Percentiles rank a stretch among this genome's conserved stretches.
Conservation (phyloP, 2,113 vertebrate genomes). For the Glareola pratincola region DNA sequence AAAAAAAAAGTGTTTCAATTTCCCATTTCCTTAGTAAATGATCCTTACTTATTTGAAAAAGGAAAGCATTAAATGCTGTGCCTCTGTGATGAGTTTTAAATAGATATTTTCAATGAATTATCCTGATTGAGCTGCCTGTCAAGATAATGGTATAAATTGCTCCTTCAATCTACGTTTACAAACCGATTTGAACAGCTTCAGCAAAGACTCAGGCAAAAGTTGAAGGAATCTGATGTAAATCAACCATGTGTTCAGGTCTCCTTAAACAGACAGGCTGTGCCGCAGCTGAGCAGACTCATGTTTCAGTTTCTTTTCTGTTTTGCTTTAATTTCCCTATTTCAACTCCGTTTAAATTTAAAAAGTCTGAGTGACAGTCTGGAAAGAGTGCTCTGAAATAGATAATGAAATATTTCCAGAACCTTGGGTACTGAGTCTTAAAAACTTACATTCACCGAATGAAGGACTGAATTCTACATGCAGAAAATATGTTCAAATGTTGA, state of each 20-base stretch:
- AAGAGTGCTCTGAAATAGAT: background rate
- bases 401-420: constrained; percentile 14
- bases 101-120: constrained; percentile 52
- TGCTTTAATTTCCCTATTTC: constrained; percentile 14
- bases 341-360: background rate
- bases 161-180: constrained; percentile 53
- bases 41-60: constrained; percentile 19
- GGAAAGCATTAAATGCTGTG: constrained; percentile 18
- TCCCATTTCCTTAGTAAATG: constrained; percentile 24
- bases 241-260: constrained; percentile 33
- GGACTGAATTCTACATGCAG: background rate
- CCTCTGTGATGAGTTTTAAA: constrained; percentile 24
- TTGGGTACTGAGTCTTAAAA: background rate
- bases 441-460: background rate
- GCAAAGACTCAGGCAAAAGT: constrained; percentile 19
- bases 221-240: constrained; percentile 57
- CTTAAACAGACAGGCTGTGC: background rate
- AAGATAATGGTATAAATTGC: constrained; percentile 54
- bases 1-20: background rate
- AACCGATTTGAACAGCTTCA: constrained; percentile 49
- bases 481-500: background rate
- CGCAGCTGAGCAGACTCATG: constrained; percentile 28
- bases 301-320: constrained; percentile 55
- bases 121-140: constrained; percentile 53
- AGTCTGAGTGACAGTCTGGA: background rate